Evolutionary conservation across 1,140 invertebrate genomes (phyloP), one percentile per base, ranked within the genome.

Genomic region (Parasteatoda tepidariorum): DNA sequence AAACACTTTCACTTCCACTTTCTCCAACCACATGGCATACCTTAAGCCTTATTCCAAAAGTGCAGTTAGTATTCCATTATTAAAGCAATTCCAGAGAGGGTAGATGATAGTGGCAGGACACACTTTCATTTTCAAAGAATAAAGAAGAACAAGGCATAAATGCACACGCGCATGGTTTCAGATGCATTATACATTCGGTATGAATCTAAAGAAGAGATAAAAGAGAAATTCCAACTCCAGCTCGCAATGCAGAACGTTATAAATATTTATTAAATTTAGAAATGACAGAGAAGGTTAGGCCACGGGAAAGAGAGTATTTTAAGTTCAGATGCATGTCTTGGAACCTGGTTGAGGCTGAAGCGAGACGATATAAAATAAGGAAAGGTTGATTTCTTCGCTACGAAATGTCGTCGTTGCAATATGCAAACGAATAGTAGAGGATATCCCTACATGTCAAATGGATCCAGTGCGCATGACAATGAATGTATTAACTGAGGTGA

Each of bases 261-360:
- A 75, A 75, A 75, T 75, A 75, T 75, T 75, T 75, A 75, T 75
- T 75, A 75, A 75, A 75, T 75, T 75, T 75, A 33, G 57, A 62
- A 75, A 75, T 61, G 31, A 62, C 33, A 30, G 28, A 71, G 22
- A 22, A 26, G 24, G 24, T 26, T 6, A 26, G 57, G 57, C n/a
- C 24, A 9, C 9, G 7, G 7, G 26, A 9, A 64, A 13, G 61
- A 59, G n/a, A n/a, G 26, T n/a, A 31, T 28, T 64, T 64, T 30
- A 30, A n/a, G 15, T 28, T 64, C 9, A 15, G 30, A 18, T 22
- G 57, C 13, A 22, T 59, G 61, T 64, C 5, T 31, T 4, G 4
- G 38, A 9, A 13, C 38, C 9, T 2, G 38, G 38, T n/a, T n/a
- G 38, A 4, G 9, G 38, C 18, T 2, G 38, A 48, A 48, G 18